Percentiles rank a stretch among this genome's conserved stretches.
Conservation (phyloP, 2,113 vertebrate genomes). For the Crotalus helleri region DNA sequence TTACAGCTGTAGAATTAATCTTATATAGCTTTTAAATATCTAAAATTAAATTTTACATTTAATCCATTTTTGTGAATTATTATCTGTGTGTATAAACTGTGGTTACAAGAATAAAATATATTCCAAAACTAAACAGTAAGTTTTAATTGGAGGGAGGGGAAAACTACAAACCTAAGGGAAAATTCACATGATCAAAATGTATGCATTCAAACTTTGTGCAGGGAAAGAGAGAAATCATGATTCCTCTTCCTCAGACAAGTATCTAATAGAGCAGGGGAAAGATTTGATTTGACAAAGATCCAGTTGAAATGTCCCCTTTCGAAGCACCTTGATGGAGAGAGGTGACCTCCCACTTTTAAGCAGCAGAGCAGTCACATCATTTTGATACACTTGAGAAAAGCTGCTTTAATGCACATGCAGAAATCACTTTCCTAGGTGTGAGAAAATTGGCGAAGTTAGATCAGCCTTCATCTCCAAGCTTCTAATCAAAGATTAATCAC, state of each 20-base stretch:
- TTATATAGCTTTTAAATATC: background rate
- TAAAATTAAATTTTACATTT: background rate
- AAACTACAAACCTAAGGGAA: background rate
- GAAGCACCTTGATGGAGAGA: background rate
- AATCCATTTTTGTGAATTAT: background rate
- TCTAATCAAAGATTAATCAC: background rate
- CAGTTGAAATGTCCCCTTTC: background rate
- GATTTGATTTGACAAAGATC: background rate
- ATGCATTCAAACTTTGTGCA: background rate
- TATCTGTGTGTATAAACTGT: background rate
- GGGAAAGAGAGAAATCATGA: background rate
- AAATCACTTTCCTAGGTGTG: background rate
- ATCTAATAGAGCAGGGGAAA: background rate
- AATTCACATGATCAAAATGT: background rate
- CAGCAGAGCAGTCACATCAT: background rate
- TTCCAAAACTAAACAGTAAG: background rate
- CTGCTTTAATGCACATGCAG: background rate
- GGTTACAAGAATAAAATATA: background rate
- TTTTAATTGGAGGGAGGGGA: background rate
- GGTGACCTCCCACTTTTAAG: background rate
- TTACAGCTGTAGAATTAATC: background rate
- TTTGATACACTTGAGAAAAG: background rate
- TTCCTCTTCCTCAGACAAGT: background rate
- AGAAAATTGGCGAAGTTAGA: background rate
- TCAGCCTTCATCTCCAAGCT: background rate